Conservation (phyloP, 2,888 invertebrate species). For the Pinctada fucata region DNA sequence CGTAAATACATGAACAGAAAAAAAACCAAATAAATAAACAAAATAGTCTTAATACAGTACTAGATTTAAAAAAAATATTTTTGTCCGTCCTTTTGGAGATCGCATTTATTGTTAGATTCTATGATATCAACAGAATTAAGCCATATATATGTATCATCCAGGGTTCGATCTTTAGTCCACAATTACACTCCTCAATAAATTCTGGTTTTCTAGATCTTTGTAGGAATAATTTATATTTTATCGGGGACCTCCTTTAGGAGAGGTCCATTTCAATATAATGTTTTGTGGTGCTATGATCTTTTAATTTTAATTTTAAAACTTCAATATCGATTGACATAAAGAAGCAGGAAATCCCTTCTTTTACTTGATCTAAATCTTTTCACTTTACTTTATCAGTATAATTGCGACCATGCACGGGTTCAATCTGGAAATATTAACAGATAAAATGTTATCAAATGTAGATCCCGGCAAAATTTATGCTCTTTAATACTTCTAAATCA, state of each 20-base stretch:
- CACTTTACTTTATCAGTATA: background rate
- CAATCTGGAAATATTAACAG: background rate
- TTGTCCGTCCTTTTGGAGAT: too few species aligned
- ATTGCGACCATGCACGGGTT: background rate
- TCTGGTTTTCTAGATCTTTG: background rate
- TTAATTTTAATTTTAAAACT: background rate
- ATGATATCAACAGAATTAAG: too few species aligned
- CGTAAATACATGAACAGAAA: too few species aligned
- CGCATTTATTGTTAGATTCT: too few species aligned
- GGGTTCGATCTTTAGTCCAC: background rate
- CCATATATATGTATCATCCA: too few species aligned
- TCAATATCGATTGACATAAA: background rate
- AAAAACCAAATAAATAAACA: too few species aligned
- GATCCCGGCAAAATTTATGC: constrained; percentile 1
- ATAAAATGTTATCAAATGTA: background rate
- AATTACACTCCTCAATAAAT: background rate
- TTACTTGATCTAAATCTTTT: background rate
- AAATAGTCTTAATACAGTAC: too few species aligned
- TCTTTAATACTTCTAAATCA: background rate
- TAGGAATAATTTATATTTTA: background rate
- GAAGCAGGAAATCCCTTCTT: background rate
- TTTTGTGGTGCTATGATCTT: background rate
- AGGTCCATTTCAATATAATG: too few species aligned
- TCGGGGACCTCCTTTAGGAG: background rate
- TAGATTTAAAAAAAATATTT: too few species aligned